Base-by-base conservation (phyloP, 2,888 invertebrate genomes). In the Hedychridium roseum region DNA sequence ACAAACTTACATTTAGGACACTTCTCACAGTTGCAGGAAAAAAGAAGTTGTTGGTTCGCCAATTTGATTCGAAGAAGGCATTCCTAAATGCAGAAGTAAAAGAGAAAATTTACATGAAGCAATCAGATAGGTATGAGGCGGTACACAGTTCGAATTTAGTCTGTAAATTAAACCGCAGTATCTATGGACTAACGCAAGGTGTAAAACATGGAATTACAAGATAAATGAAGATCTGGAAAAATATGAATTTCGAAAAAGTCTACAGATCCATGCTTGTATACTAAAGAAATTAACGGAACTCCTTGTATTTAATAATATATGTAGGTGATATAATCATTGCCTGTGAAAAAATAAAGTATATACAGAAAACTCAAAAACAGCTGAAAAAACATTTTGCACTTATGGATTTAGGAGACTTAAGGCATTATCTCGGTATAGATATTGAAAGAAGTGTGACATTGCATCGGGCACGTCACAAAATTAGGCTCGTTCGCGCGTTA, bases 101-200 rank as follows among this genome's bases (percentile, higher is more conserved):
- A 11, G 58, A 66, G 50, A 23, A 28, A 14, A 45, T 65, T 1
- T 65, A 51, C 16, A 61, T 64, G 57, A 44, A 43, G n/a, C 50
- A 51, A 35, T 58, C 60, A 27, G 27, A 48, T 31, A 57, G 60
- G 32, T 60, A 49, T 40, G 37, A 32, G 17, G 15, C 27, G 12
- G 58, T 53, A 23, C 53, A 50, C 7, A 40, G 12, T 12, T 42
- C 26, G 21, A 35, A 54, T 31, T 27, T 49, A 17, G 56, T 51
- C 15, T 60, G 59, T 45, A 44, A 37, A 34, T 42, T 65, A 12
- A 50, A 43, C 15, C 57, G 43, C 31, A 46, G 49, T 27, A 32
- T 73, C 7, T 71, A 74, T 56, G 71, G 68, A 6, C 44, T 71
- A 3, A 69, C 66, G 31, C 68, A 71, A 45, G 50, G 60, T 18